Base-by-base conservation (phyloP, 2,113 vertebrate genomes). In the Scolopax mira region DNA sequence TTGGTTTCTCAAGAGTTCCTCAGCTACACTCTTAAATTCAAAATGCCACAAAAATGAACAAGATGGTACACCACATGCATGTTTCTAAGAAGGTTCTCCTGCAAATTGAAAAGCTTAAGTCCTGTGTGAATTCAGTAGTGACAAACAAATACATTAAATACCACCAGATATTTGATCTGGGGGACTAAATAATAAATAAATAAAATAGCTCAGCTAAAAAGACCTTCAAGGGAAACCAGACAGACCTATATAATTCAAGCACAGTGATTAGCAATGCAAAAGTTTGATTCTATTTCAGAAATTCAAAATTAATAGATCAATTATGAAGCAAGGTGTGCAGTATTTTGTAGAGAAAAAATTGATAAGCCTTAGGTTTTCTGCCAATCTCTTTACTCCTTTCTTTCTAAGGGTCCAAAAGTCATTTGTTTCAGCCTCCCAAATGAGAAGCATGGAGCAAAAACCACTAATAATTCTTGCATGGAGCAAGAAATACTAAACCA, bases 71-170 rank as follows among this genome's bases (percentile, higher is more conserved):
- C 3, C 25, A 46, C 35, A 31, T 2, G 6, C 19, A 9, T 60
- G 90, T 82, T 84, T 90, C 94, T 70, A 37, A 92, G 84, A 37
- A 81, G 39, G 83, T 74, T 94, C 89, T 96, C 70, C 84, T 97
- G 94, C 89, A 94, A 96, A 65, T 55, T 87, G 90, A 93, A 80
- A 86, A 91, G 46, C 52, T 61, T 80, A 85, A 92, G 85, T 95
- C 95, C 97, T 98, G 57, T 70, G 42, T 96, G 95, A 96, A 96
- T 97, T 95, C 89, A 88, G 72, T 77, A 93, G 86, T 91, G 97
- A 98, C 96, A 97, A 98, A 97, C 94, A 98, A 97, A 98, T 97
- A 96, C 95, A 98, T 86, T 88, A 96, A 98, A 97, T 97, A 92
- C 80, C 95, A 95, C 93, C 92, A 97, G 94, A 95, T 91, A 96